These are phyloP conservation scores for Lordiphosa stackelbergi DNA, from an alignment of 1,140 invertebrate species.

Conservation along the genomic window DNA sequence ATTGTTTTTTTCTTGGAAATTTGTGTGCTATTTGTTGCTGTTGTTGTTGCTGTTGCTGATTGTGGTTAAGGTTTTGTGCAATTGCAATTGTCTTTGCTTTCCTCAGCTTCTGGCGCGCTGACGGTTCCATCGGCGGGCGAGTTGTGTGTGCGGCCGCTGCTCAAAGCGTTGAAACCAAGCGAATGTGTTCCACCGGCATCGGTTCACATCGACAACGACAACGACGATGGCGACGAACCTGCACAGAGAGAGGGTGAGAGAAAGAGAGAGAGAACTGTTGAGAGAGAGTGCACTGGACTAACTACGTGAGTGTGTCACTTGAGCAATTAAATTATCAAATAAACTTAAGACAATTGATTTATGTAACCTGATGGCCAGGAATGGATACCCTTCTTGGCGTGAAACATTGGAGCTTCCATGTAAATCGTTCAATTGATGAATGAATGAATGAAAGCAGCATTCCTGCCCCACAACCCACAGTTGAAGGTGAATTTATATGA, in stretches of 20 bases:
- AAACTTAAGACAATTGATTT: constrained; percentile 67
- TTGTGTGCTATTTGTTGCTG: too few relatives aligned
- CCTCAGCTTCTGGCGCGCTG: neutral
- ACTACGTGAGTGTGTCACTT: constrained; percentile 12
- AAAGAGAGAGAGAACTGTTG: constrained; percentile 10
- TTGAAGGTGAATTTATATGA: too few relatives aligned
- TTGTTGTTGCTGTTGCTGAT: too few relatives aligned
- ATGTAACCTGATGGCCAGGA: constrained; percentile 35
- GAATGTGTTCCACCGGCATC: constrained; percentile 56
- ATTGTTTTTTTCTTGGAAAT: too few relatives aligned
- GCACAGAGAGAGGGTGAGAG: constrained; percentile 9
- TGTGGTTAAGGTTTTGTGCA: constrained; percentile 9
- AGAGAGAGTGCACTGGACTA: constrained; percentile 6
- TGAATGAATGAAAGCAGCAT: too few relatives aligned
- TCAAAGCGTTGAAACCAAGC: constrained; percentile 57
- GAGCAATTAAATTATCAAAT: constrained; percentile 69
- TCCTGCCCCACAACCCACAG: too few relatives aligned
- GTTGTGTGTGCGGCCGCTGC: constrained; percentile 42
- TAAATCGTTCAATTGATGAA: too few relatives aligned
- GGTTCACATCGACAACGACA: constrained; percentile 36
- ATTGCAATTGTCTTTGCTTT: constrained; percentile 1
- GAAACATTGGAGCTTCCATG: too few relatives aligned
- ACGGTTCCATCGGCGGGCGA: constrained; percentile 29
- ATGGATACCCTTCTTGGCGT: too few relatives aligned
- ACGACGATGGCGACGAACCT: constrained; percentile 13